Evolutionary conservation across 1,140 invertebrate genomes (phyloP).

Genomic region (Drosophila tani): DNA sequence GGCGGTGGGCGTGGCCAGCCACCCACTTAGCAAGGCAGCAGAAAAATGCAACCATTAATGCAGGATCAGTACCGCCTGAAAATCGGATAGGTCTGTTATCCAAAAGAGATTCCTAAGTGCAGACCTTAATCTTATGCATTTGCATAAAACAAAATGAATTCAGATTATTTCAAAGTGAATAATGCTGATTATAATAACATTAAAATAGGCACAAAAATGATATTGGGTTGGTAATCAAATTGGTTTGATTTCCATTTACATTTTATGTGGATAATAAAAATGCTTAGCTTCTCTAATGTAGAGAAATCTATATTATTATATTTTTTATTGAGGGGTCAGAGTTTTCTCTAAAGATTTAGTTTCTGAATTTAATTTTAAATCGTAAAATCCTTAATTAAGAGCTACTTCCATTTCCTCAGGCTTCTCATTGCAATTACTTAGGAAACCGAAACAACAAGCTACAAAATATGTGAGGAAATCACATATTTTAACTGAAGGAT

Average conservation of each 20-base stretch:
- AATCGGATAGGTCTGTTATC: slow-evolving; percentile 12
- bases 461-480: slow-evolving; percentile 31
- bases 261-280: background rate
- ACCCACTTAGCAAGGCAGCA: slow-evolving; percentile 33
- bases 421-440: slow-evolving; percentile 26
- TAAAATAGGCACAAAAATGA: background rate
- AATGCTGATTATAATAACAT: background rate
- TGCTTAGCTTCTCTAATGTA: too few species aligned
- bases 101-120: slow-evolving; percentile 29
- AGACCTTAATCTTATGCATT: background rate
- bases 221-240: too few species aligned
- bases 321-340: background rate
- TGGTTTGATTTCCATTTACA: background rate
- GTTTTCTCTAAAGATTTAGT: background rate
- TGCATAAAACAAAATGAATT: slow-evolving; percentile 21
- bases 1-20: slow-evolving; percentile 34
- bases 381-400: background rate
- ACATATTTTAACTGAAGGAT: slow-evolving; percentile 35
- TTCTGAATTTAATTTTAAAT: background rate
- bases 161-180: background rate
- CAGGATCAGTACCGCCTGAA: background rate
- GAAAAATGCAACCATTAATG: slow-evolving; percentile 26
- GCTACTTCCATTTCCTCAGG: background rate
- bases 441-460: slow-evolving; percentile 27
- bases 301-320: background rate